Conservation (phyloP, 2,113 vertebrate genomes). For the Anhinga rufa region DNA sequence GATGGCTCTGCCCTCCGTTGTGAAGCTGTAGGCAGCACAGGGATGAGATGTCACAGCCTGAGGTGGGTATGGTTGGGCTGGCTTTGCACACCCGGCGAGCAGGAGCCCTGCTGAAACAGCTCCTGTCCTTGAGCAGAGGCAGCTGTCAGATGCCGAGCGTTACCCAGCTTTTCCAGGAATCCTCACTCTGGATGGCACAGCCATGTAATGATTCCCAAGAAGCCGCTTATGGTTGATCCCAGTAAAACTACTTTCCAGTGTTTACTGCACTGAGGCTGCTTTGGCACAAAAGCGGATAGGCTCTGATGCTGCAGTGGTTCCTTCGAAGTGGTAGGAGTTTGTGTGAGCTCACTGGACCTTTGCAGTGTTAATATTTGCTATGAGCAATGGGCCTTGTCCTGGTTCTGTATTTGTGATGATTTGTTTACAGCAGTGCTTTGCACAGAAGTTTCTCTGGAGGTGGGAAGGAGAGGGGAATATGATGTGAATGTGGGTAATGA, state of each 20-base stretch:
- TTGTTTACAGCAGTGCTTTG: not conserved
- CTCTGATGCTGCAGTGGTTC: not conserved
- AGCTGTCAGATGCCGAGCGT: fast-evolving
- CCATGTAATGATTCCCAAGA: not conserved
- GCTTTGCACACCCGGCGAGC: not conserved
- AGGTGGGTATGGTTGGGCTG: not conserved
- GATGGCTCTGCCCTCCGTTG: not conserved
- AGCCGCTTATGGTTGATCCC: not conserved
- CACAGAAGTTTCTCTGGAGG: not conserved
- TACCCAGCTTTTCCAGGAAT: not conserved
- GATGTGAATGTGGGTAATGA: not conserved
- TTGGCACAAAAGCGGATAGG: not conserved
- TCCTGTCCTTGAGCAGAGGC: not conserved
- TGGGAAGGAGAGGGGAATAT: not conserved
- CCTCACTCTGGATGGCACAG: not conserved
- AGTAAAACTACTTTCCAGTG: not conserved
- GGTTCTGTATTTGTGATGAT: not conserved
- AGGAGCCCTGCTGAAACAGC: not conserved
- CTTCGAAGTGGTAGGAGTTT: not conserved
- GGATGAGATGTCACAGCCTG: not conserved
- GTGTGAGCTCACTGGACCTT: not conserved
- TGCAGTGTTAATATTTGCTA: not conserved
- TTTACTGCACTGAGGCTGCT: not conserved
- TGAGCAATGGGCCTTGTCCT: not conserved
- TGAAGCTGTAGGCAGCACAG: not conserved